Evolutionary conservation across 92 coral and sea anemone genomes (phyloP), one percentile per base, ranked within the genome.

Genomic region (Metridium senile): DNA sequence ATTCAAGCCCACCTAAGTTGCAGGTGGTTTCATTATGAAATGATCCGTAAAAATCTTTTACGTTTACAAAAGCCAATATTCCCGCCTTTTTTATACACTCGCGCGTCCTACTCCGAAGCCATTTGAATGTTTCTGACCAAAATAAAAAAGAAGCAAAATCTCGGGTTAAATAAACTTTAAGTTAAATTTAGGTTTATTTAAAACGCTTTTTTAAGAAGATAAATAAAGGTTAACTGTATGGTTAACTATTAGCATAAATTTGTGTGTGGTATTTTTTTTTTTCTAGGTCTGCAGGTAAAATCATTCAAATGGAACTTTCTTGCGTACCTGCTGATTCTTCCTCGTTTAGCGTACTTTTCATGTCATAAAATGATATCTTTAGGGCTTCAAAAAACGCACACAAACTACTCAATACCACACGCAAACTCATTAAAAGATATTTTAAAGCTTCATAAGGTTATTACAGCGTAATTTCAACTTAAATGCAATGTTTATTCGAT

Each of bases 1-100:
- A 1, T 1, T 46, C 29, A n/a, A n/a, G n/a, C n/a, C n/a, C n/a
- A n/a, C n/a, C n/a, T 30, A 0, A 27, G 33, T 49, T 17, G 33
- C 77, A 73, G 77, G 77, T 73, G 77, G 77, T 33, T 33, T 0
- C 33, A 73, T 73, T 73, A n/a, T 51, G 2, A 22, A 23, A n/a
- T 26, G 21, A 29, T 28, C 69, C 69, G 28, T 28, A 31, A 63
- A 28, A 63, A 63, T 63, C 69, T 31, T 30, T 63, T 28, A 2
- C 69, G 39, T 28, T 28, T 20, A 63, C 69, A 63, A 63, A 22
- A 18, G 45, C 20, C 11, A 29, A 63, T 56, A 26, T 58, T 33
- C 61, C 56, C 43, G 56, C 61, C 39, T 0, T 73, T 58, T 33
- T 33, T 73, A 8, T n/a, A 57, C 23, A 52, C 66, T 32, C 67